Conservation (phyloP, 92 coral and sea anemone species). For the Phenganax marumi region DNA sequence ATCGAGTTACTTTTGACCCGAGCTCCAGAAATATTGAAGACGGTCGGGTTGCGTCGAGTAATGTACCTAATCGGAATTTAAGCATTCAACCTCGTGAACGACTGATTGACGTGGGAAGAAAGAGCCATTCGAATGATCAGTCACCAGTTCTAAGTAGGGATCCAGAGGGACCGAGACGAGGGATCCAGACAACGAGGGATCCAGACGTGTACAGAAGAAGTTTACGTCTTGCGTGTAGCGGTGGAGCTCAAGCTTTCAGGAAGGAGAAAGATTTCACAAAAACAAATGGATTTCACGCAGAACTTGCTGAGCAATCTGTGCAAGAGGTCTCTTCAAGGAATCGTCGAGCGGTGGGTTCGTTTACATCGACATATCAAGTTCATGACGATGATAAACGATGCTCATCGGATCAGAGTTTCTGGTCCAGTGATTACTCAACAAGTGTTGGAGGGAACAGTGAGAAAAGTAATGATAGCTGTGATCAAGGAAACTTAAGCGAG, state of each 20-base stretch:
- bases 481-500: background rate
- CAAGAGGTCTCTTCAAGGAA: background rate
- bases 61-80: background rate
- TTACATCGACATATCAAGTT: constrained; percentile 36
- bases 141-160: background rate
- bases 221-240: constrained; percentile 14
- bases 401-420: constrained; percentile 39
- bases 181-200: background rate
- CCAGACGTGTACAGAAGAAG: constrained; percentile 21
- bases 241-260: background rate
- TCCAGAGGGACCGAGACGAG: too few relatives aligned
- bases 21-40: constrained; percentile 25
- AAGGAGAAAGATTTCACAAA: background rate
- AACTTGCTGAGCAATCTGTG: background rate
- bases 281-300: constrained; percentile 5
- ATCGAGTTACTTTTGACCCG: constrained; percentile 42
- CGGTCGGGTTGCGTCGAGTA: constrained; percentile 2
- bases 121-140: background rate
- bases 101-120: constrained; percentile 17
- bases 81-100: constrained; percentile 35
- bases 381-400: constrained; percentile 31
- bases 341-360: constrained; percentile 34
- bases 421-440: constrained; percentile 46
- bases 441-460: constrained; percentile 41
- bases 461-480: constrained; percentile 39